Conservation (phyloP, 2,113 vertebrate species). For the Marmota monax region DNA sequence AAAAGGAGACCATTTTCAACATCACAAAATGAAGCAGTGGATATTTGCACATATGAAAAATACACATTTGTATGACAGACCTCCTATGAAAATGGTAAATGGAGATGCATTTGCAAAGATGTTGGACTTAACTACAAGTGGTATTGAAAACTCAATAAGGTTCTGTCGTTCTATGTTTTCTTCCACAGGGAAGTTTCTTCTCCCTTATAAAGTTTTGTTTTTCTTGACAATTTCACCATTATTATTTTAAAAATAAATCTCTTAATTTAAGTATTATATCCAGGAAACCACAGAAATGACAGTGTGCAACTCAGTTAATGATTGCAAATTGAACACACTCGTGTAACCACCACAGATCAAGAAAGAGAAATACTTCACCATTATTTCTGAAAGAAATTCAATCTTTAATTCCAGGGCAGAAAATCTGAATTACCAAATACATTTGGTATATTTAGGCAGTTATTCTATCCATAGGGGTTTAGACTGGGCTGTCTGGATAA, state of each 20-base stretch:
- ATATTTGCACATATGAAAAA: background rate
- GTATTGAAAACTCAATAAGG: background rate
- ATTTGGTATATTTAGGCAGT: conserved; percentile 52
- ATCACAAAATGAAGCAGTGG: conserved; percentile 30
- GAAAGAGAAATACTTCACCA: conserved; percentile 53
- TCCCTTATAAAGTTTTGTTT: background rate
- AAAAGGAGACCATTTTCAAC: background rate
- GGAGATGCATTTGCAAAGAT: background rate
- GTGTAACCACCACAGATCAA: conserved; percentile 32
- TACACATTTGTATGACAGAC: background rate
- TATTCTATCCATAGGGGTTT: conserved; percentile 43
- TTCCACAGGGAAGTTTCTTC: background rate
- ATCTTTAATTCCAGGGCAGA: conserved; percentile 43
- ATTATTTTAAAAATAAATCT: conserved; percentile 49
- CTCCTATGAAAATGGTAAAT: background rate
- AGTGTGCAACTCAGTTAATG: conserved; percentile 33
- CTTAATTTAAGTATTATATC: conserved; percentile 44
- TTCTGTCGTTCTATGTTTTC: background rate
- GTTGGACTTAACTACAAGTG: conserved; percentile 31
- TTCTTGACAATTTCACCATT: background rate
- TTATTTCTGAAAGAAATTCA: conserved; percentile 65
- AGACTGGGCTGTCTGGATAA: conserved; percentile 55
- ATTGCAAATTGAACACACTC: conserved; percentile 40
- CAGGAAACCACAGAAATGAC: conserved; percentile 44
- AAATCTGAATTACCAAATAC: conserved; percentile 47